A percentile compares a stretch with the other conserved stretches of the same genome.
phyloP scores from a whole-genome alignment of 2,888 invertebrate species.

The Disparrhopalites patrizii region DNA sequence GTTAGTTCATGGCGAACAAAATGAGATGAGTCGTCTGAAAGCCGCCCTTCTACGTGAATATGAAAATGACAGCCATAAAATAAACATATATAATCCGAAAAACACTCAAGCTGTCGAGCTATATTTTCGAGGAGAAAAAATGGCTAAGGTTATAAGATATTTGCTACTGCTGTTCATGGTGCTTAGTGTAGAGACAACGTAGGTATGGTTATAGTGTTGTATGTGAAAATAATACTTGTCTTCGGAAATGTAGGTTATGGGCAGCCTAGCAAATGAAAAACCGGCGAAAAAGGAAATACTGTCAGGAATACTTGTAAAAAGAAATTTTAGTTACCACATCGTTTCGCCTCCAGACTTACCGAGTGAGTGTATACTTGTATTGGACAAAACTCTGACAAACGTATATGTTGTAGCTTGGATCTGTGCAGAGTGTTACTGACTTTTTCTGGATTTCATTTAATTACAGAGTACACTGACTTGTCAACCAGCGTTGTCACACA shows the following conservation, averaged over 20 bases:
- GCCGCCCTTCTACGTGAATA: constrained; percentile 91
- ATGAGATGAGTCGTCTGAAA: constrained; percentile 96
- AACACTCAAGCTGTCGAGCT: constrained; percentile 92
- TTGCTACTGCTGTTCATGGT: neutral
- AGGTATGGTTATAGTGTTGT: too few relatives aligned
- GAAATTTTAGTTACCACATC: constrained; percentile 97
- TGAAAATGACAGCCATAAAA: constrained; percentile 74
- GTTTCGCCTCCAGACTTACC: constrained; percentile 85
- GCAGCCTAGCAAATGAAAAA: constrained; percentile 76
- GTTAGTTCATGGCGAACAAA: constrained; percentile 96
- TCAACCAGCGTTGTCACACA: constrained; percentile 89
- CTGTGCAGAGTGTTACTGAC: neutral
- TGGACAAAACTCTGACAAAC: too few relatives aligned
- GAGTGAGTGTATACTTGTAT: constrained; percentile 57
- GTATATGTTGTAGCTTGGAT: neutral
- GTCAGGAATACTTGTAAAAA: constrained; percentile 90
- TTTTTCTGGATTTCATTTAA: constrained; percentile 2
- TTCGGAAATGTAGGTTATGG: constrained; percentile 64
- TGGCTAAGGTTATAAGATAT: constrained; percentile 77
- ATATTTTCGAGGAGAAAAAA: constrained; percentile 95
- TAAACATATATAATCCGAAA: constrained; percentile 89
- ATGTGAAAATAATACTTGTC: too few relatives aligned
- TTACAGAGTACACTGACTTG: constrained; percentile 88
- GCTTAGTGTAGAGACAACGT: too few relatives aligned
- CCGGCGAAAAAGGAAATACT: constrained; percentile 73